Conservation (phyloP, 2,797 vertebrate genomes). For the Helarctos malayanus region DNA sequence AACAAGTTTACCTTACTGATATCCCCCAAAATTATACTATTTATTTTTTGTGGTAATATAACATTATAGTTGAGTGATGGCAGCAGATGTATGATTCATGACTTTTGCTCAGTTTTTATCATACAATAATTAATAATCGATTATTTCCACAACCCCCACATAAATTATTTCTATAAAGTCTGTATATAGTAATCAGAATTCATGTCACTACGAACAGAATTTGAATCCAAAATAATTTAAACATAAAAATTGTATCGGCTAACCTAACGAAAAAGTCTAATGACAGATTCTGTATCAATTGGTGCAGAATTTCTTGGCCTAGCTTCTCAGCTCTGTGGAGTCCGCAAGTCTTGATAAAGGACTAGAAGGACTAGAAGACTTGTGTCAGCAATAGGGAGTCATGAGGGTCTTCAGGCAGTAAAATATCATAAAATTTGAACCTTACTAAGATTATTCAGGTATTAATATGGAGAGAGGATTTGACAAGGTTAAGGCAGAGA, state of each 20-base stretch:
- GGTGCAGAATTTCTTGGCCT: background rate
- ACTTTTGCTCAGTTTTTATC: slow-evolving; percentile 17
- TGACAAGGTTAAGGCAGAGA: background rate
- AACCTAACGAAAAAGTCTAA: background rate
- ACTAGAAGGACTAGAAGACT: background rate
- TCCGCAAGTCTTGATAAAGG: background rate
- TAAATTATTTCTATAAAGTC: background rate
- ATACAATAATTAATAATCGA: background rate
- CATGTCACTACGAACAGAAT: background rate
- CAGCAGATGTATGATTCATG: background rate
- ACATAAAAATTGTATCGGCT: background rate
- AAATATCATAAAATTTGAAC: background rate
- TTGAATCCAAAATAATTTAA: background rate
- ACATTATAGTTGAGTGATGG: background rate
- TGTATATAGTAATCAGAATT: slow-evolving; percentile 5
- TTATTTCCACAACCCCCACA: background rate
- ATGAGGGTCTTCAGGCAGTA: background rate
- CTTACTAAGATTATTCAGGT: background rate
- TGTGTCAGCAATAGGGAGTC: background rate
- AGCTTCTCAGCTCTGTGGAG: background rate
- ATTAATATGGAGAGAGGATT: background rate
- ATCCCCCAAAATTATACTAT: background rate
- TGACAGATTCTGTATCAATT: background rate
- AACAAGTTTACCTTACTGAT: background rate
- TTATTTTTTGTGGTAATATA: background rate